Evolutionary conservation across 64 coral and sea anemone species (phyloP).

Genomic region (Montipora foliosa): DNA sequence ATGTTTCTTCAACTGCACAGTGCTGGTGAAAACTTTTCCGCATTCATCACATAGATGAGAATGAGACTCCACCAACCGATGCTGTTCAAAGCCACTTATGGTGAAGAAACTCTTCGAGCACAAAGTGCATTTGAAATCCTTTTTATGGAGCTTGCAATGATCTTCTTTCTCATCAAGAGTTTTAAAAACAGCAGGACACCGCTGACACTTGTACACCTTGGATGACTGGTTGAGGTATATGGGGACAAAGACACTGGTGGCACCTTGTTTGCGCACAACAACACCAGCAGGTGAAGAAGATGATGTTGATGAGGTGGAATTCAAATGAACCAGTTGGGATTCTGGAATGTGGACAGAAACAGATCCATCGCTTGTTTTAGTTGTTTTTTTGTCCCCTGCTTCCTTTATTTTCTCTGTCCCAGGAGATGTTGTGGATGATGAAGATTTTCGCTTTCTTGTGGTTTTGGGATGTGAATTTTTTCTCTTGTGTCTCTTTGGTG

Average conservation of each 20-base stretch:
- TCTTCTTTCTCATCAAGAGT: conserved; percentile 68
- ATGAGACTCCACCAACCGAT: conserved; percentile 76
- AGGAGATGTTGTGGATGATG: background rate
- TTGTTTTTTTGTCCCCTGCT: conserved; percentile 29
- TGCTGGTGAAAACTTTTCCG: conserved; percentile 80
- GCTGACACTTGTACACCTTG: conserved; percentile 83
- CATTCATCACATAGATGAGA: conserved; percentile 89
- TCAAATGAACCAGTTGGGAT: conserved; percentile 86
- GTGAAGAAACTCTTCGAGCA: conserved; percentile 90
- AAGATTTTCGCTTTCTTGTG: conserved; percentile 73
- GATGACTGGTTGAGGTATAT: conserved; percentile 76
- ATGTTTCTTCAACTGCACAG: conserved; percentile 76
- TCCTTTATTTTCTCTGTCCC: conserved; percentile 31
- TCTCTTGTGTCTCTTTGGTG: conserved; percentile 75
- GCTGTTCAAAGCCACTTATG: conserved; percentile 56
- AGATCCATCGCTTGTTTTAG: conserved; percentile 48
- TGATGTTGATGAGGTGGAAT: background rate
- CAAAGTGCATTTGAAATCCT: conserved; percentile 78
- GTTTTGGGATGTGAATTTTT: conserved; percentile 95
- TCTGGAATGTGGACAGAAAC: conserved; percentile 88
- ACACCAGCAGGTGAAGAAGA: background rate
- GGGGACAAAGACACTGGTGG: conserved; percentile 90
- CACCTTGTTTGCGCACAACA: conserved; percentile 78
- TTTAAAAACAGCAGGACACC: conserved; percentile 79
- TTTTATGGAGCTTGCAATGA: conserved; percentile 85